Conservation (phyloP, 1,140 invertebrate species). For the Drosophila littoralis region DNA sequence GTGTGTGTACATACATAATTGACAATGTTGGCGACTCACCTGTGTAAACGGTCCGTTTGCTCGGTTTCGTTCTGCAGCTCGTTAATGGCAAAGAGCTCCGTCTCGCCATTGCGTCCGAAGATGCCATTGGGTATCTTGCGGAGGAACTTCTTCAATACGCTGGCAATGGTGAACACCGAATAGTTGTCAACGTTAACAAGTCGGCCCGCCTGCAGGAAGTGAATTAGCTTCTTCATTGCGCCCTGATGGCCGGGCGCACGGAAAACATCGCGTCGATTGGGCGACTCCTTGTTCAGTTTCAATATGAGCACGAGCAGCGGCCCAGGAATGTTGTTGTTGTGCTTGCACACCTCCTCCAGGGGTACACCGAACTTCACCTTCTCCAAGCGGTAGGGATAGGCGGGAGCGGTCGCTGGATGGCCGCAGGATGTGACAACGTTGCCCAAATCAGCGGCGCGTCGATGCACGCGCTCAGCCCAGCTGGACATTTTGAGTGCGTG, state of each 20-base stretch:
- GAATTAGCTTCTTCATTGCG: conserved; percentile 98
- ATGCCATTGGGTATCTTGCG: conserved; percentile 98
- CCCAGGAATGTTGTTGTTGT: conserved; percentile 96
- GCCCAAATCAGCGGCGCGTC: conserved; percentile 93
- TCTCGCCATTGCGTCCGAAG: conserved; percentile 95
- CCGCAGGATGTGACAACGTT: conserved; percentile 95
- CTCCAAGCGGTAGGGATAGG: conserved; percentile 92
- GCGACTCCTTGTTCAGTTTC: conserved; percentile 97
- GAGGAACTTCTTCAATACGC: conserved; percentile 99
- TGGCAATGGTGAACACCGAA: conserved; percentile 98
- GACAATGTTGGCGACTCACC: conserved; percentile 86
- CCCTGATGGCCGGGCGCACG: conserved; percentile 96
- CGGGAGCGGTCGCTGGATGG: conserved; percentile 87
- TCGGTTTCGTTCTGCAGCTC: conserved; percentile 91
- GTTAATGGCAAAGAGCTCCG: conserved; percentile 94
- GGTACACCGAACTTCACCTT: conserved; percentile 97
- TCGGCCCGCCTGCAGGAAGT: conserved; percentile 96
- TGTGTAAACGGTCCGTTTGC: conserved; percentile 96
- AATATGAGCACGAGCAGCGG: conserved; percentile 95
- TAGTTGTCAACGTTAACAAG: conserved; percentile 99
- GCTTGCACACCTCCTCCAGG: conserved; percentile 95
- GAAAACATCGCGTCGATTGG: conserved; percentile 96
- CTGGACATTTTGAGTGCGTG: conserved; percentile 88
- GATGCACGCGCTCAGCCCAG: conserved; percentile 95
- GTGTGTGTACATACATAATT: background rate